Evolutionary conservation across 2,113 vertebrate species (phyloP), one percentile per base, ranked within the genome.

Genomic region (Aramus guarauna): DNA sequence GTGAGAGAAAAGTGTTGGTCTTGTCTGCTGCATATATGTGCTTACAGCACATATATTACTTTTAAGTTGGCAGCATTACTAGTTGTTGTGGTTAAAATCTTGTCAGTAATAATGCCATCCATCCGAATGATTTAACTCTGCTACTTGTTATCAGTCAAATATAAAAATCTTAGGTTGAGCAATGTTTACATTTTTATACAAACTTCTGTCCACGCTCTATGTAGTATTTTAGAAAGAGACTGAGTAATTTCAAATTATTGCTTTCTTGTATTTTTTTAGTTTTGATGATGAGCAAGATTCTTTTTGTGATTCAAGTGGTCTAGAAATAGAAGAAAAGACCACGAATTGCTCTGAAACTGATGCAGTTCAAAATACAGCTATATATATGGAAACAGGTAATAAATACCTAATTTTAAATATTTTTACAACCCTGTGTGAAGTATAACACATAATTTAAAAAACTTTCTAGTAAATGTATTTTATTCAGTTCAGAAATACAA

Each of bases 321-420:
- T 55, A 74, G 97, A 96, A 74, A 95, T 90, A 64, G 96, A 98
- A 86, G 96, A 98, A 78, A 98, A 98, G 23, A 91, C 94, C 17
- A 63, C 83, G 88, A 96, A 92, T 74, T 94, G 96, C 43, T 87
- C 88, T 68, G 92, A 85, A 85, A 81, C 66, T 23, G 78, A n/a
- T 85, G 37, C 76, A 37, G 53, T 95, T 73, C 97, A 97, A 83
- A 94, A 97, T 75, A 96, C 96, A 55, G 93, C 85, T 78, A 24
- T 91, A 18, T 97, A 94, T 74, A 98, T 97, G 75, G 98, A 99
- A 96, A 97, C 97, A 84, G 98, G 98, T 99, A 95, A 84, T 93
- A 96, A 95, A 87, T 85, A 67, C 1, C 71, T 84, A 14, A 32
- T 80, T 94, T 85, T 71, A 63, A 36, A 71, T 77, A 32, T 47